Evolutionary conservation across 2,888 invertebrate genomes (phyloP), one percentile per base, ranked within the genome.

Genomic region (Eledone cirrhosa): DNA sequence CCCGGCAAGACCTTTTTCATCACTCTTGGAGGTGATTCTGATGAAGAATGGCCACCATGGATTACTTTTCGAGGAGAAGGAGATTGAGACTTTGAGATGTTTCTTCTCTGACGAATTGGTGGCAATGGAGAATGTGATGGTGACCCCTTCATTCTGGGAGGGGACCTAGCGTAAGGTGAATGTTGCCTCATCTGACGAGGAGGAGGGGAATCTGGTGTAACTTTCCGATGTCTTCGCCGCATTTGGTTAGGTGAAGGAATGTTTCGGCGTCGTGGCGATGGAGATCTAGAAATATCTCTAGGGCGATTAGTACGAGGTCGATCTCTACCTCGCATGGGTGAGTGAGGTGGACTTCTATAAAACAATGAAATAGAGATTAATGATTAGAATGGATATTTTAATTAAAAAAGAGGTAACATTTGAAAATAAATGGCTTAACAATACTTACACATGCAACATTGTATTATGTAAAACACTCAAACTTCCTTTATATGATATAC

Each of bases 261-360:
- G 14, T 78, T 72, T n/a, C 78, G 69, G 69, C 80, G 80, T 29
- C 80, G 80, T 14, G 82, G 82, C 2, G 82, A 80, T 24, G 77
- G 78, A 19, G 83, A 81, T 27, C 79, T 77, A 31, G 72, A 59
- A 41, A 72, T 14, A 53, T 77, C 67, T 47, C 78, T 16, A 59
- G 47, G 67, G 29, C 79, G 67, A 29, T 48, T 31, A 27, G 72
- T 74, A 5, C 77, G 78, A 47, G 53, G 65, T 19, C 78, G 47
- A n/a, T 80, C 80, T 22, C 77, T 72, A 24, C 24, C 27, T 33
- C 79, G 53, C 14, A 16, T 31, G 19, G 48, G 47, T 41, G 65
- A 77, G n/a, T n/a, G 41, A 65, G 76, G 80, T 22, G 82, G 82
- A 59, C 76, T 76, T 24, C 76, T 76, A 16, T 24, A 47, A 47